Percentiles rank a stretch among this genome's conserved stretches.
Conservation (phyloP, 2,888 invertebrate genomes). For the Acrobasis consociella region DNA sequence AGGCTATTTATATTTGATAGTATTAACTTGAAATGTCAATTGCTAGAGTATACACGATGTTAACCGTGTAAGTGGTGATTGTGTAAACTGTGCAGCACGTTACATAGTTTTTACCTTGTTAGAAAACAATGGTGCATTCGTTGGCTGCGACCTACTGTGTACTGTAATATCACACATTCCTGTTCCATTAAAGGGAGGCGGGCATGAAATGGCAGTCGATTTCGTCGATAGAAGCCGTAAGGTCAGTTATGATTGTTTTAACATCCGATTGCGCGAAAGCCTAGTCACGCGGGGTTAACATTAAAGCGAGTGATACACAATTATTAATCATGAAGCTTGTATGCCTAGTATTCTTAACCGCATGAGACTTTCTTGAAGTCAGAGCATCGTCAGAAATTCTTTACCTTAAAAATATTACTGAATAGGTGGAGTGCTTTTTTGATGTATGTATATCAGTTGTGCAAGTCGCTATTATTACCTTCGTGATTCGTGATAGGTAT, state of each 20-base stretch:
- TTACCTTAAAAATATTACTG: too few species aligned
- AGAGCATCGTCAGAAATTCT: too few species aligned
- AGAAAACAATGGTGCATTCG: slow-evolving; percentile 22
- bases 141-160: slow-evolving; percentile 1
- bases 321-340: neutral
- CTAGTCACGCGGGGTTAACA: slow-evolving; percentile 54
- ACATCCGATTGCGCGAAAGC: slow-evolving; percentile 62
- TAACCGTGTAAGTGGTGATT: slow-evolving; percentile 12
- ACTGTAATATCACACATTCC: slow-evolving; percentile 25
- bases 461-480: too few species aligned
- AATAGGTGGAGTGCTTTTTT: too few species aligned
- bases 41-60: slow-evolving; percentile 3
- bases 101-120: slow-evolving; percentile 19
- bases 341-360: too few species aligned
- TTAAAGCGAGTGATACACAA: slow-evolving; percentile 3
- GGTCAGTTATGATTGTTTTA: slow-evolving; percentile 58
- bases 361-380: too few species aligned
- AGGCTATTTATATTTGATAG: neutral
- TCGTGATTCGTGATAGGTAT: too few species aligned
- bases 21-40: slow-evolving; percentile 14
- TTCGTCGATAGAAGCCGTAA: slow-evolving; percentile 49
- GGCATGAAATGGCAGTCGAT: slow-evolving; percentile 45
- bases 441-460: too few species aligned
- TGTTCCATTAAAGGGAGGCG: slow-evolving; percentile 40
- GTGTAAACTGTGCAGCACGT: slow-evolving; percentile 9